phyloP scores from a whole-genome alignment of 2,797 vertebrate genomes.

The Enteromius trimaculatus region DNA sequence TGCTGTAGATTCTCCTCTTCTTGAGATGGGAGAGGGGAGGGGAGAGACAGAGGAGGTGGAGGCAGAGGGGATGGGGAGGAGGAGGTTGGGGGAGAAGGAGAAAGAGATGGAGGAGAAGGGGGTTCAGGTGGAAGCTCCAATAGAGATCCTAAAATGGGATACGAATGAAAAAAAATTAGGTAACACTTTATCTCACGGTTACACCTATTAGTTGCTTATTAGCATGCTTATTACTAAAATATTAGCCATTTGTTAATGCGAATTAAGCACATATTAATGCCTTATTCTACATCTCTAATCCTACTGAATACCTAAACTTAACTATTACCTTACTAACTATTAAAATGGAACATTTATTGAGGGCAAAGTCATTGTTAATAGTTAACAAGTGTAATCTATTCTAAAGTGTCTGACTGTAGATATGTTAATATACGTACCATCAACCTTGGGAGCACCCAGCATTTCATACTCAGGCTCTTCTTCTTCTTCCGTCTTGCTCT shows the following conservation, averaged over 20 bases:
- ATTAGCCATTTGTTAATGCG: too few species aligned
- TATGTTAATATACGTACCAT: constrained; percentile 65
- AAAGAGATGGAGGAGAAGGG: constrained; percentile 64
- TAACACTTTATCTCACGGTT: too few species aligned
- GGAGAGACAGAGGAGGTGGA: constrained; percentile 62
- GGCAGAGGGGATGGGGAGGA: constrained; percentile 63
- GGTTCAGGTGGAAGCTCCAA: constrained; percentile 60
- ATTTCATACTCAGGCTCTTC: constrained; percentile 54
- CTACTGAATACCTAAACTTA: too few species aligned
- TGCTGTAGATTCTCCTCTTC: constrained; percentile 50
- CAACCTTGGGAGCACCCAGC: constrained; percentile 59
- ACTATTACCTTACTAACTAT: too few species aligned
- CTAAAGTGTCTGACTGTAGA: background rate
- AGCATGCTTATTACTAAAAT: too few species aligned
- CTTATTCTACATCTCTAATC: too few species aligned
- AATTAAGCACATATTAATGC: too few species aligned
- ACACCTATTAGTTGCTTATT: too few species aligned
- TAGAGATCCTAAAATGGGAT: constrained; percentile 64
- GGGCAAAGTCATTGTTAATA: too few species aligned
- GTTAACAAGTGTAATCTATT: too few species aligned
- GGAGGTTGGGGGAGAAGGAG: constrained; percentile 66
- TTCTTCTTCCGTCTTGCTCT: constrained; percentile 40
- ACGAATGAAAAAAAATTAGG: background rate
- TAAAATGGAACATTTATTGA: too few species aligned
- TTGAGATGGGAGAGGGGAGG: constrained; percentile 58